Percentiles rank a stretch among this genome's conserved stretches.
Conservation (phyloP, 2,797 vertebrate species). For the Hydrolagus colliei region DNA sequence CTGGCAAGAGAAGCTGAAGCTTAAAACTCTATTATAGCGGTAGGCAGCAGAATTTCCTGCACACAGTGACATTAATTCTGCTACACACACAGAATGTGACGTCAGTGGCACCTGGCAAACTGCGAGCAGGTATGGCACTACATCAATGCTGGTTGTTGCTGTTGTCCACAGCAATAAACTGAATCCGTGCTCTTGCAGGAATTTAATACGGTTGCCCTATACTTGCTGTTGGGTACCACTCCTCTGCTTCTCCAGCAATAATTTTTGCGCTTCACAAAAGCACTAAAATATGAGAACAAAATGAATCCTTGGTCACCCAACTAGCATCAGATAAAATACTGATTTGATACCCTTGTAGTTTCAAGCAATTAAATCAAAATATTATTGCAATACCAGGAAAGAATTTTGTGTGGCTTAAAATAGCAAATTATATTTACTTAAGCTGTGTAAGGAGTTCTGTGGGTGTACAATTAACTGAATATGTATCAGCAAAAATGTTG, state of each 20-base stretch:
- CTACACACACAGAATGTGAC: no score
- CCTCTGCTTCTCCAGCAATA: neutral
- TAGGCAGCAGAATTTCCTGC: no score
- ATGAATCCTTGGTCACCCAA: neutral
- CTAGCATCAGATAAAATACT: slow-evolving; percentile 23
- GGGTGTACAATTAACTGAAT: slow-evolving; percentile 10
- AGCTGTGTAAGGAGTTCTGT: slow-evolving; percentile 5
- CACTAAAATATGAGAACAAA: neutral
- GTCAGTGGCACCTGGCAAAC: no score
- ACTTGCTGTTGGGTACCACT: neutral
- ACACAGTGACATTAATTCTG: no score
- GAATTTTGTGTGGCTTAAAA: slow-evolving; percentile 25
- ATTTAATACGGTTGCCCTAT: no score
- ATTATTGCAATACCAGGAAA: slow-evolving; percentile 21
- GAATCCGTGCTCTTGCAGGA: no score
- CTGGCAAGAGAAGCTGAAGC: no score
- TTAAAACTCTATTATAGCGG: no score
- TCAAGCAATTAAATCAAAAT: slow-evolving; percentile 31
- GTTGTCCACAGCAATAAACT: no score
- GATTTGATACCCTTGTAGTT: slow-evolving; percentile 11
- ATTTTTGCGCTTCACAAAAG: neutral
- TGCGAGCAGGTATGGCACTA: no score
- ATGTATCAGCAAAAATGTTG: neutral
- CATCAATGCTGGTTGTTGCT: no score
- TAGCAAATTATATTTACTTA: slow-evolving; percentile 24